Evolutionary conservation across 2,888 invertebrate species (phyloP), one percentile per base, ranked within the genome.

Genomic region (Hofmannophila pseudospretella): DNA sequence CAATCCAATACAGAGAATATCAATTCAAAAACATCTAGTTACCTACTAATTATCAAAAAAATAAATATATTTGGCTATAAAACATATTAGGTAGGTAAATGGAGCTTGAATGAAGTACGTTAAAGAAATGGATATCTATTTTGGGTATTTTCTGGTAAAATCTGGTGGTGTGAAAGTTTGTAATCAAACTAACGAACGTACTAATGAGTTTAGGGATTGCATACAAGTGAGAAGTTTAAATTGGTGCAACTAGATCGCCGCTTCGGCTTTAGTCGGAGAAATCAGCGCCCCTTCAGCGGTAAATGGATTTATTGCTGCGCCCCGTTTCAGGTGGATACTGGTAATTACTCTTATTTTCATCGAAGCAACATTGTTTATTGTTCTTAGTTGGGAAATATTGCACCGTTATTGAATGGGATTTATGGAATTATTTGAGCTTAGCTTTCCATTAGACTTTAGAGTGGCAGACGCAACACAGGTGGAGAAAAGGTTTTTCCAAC

Each of bases 231-330:
- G 65, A 76, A 78, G 67, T 77, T 77, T 74, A 74, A 78, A 78
- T 79, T 74, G 69, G 75, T 59, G 51, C 61, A 58, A 62, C 65
- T 62, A 61, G 61, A 62, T 58, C 48, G 58, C 65, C 57, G 64
- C 67, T 62, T 61, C 55, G 64, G 74, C 72, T 76, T 73, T 78
- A 75, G 77, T 73, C 54, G 54, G 68, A 66, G 67, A 65, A 79
- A 80, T 81, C 79, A 79, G 65, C 62, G 55, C 65, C 63, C 69
- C 72, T 80, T 80, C 79, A 79, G 53, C 51, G 60, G 58, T 79
- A 76, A 81, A 80, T 74, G 71, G 76, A 82, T 82, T 82, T 81
- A 81, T 81, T 71, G 68, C 74, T 59, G 44, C 58, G 58, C 60
- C 64, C 67, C 61, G 67, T 66, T 73, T 66, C 76, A 75, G 72